A percentile compares a stretch with the other conserved stretches of the same genome.
These are phyloP conservation scores for Cochlearius cochlearius DNA, from an alignment of 2,113 vertebrate genomes.

Conservation along the genomic window DNA sequence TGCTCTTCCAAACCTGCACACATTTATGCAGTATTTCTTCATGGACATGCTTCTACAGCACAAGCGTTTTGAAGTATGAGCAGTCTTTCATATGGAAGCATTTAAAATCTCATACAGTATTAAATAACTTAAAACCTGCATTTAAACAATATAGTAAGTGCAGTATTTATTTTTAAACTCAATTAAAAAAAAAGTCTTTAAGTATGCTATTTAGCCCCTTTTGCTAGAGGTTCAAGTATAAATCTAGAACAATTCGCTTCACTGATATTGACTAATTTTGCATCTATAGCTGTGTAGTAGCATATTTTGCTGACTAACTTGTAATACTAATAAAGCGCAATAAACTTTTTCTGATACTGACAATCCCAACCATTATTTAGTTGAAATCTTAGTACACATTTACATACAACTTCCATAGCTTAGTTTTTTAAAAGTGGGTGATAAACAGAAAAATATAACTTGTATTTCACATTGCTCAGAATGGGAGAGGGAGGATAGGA, in stretches of 20 bases:
- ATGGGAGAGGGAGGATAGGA: neutral
- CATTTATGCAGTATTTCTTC: neutral
- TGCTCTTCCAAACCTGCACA: neutral
- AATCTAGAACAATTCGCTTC: neutral
- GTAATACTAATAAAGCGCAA: neutral
- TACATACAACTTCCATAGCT: neutral
- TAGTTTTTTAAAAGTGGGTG: neutral
- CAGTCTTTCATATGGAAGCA: neutral
- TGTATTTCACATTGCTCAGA: neutral
- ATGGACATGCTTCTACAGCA: neutral
- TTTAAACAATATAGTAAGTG: neutral
- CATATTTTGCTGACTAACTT: neutral
- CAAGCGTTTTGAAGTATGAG: neutral
- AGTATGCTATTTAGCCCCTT: neutral
- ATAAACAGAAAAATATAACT: neutral
- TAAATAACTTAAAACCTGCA: neutral
- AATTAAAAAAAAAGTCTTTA: neutral
- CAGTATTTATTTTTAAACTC: neutral
- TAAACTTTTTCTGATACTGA: neutral
- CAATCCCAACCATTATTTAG: neutral
- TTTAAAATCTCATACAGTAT: neutral
- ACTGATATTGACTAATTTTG: neutral
- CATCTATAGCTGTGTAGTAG: rapidly evolving
- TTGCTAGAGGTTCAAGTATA: neutral
- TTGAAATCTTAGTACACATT: neutral